Conservation (phyloP, 2,888 invertebrate genomes). For the Sinhomidia bicolor region DNA sequence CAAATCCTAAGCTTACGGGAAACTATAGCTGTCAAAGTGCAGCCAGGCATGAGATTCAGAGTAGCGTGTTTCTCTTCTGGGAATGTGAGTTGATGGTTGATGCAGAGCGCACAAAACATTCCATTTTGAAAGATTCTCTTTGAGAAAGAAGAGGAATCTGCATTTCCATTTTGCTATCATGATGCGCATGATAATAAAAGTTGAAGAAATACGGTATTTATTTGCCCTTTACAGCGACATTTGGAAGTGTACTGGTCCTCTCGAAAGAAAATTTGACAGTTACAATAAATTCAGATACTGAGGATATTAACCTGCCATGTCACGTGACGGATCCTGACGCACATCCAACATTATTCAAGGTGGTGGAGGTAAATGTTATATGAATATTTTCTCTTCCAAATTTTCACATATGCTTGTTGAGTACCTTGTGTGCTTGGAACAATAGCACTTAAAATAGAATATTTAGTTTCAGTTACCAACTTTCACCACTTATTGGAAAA, state of each 20-base stretch:
- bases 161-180: no score
- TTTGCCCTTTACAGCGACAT: conserved; percentile 22
- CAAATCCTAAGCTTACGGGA: conserved; percentile 69
- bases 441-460: no score
- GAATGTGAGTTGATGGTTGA: conserved; percentile 62
- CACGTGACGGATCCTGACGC: conserved; percentile 60
- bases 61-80: conserved; percentile 69
- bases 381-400: background rate
- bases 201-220: no score
- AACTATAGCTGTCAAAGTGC: conserved; percentile 77
- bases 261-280: conserved; percentile 68
- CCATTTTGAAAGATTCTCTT: background rate
- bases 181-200: no score
- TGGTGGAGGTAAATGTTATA: background rate
- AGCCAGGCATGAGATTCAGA: conserved; percentile 56
- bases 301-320: conserved; percentile 65
- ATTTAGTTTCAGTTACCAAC: no score
- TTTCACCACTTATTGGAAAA: background rate
- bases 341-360: conserved; percentile 61
- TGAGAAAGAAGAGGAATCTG: no score
- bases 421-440: no score
- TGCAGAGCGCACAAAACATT: no score
- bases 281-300: conserved; percentile 16
- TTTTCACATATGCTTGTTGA: no score
- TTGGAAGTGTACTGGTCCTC: conserved; percentile 41